A percentile compares a stretch with the other conserved stretches of the same genome.
Evolutionary conservation across 2,113 vertebrate species (phyloP).

Genomic region (Leiothrix lutea): DNA sequence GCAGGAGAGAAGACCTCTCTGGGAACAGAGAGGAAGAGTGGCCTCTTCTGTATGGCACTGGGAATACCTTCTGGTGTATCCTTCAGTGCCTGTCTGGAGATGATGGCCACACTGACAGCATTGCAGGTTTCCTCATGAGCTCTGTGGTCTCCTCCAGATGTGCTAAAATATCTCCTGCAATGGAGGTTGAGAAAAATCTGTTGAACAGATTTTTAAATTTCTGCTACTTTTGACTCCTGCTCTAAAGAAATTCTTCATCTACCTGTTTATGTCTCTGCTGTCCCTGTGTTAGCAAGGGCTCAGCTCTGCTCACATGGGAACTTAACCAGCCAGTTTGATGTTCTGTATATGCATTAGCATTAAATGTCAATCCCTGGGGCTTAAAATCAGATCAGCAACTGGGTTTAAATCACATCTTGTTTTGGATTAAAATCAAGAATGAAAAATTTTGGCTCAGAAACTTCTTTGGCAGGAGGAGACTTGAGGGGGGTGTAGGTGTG

Average conservation of each 20-base stretch:
- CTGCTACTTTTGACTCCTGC: not conserved
- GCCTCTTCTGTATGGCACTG: not conserved
- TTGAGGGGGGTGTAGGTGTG: not conserved
- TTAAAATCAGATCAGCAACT: not conserved
- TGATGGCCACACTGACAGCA: rapidly evolving
- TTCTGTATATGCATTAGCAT: not conserved
- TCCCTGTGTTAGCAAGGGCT: rapidly evolving
- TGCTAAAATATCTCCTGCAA: not conserved
- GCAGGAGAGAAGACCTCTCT: not conserved
- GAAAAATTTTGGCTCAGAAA: not conserved
- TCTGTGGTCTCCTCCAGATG: not conserved
- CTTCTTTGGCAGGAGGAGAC: not conserved
- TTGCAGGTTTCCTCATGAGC: not conserved
- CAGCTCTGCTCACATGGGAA: not conserved
- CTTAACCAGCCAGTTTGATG: not conserved
- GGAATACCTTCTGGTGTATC: not conserved
- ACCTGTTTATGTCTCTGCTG: not conserved
- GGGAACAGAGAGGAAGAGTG: not conserved
- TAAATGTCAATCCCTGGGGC: not conserved
- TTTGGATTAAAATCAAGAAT: not conserved
- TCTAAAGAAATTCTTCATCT: not conserved
- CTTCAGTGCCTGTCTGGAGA: not conserved
- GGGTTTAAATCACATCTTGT: not conserved
- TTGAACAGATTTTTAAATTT: not conserved
- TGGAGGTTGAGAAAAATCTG: not conserved